A percentile compares a stretch with the other conserved stretches of the same genome.
phyloP scores from a whole-genome alignment of 2,888 invertebrate species.

The Clusia tigrina region DNA sequence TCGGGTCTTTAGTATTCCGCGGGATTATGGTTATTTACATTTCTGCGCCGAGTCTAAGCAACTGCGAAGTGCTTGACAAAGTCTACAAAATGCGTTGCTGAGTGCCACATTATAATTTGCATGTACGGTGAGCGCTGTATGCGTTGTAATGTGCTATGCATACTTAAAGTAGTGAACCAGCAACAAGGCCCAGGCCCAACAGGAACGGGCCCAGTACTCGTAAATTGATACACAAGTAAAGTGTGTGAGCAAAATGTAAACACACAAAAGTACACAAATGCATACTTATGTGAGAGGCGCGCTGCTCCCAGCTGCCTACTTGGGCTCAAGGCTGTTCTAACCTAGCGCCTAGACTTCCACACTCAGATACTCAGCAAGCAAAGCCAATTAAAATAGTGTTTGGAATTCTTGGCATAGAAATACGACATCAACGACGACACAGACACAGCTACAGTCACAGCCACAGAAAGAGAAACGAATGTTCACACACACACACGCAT shows the following conservation, averaged over 20 bases:
- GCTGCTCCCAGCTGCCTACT: not conserved
- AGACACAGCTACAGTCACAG: not conserved
- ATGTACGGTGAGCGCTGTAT: not conserved
- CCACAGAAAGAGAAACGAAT: not conserved
- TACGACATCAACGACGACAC: slow-evolving; percentile 4
- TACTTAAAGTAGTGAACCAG: not conserved
- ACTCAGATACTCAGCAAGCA: not conserved
- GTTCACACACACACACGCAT: not conserved
- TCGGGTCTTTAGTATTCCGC: not conserved
- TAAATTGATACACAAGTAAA: too few relatives aligned
- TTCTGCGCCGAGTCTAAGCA: not conserved
- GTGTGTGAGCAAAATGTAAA: not conserved
- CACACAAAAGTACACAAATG: not conserved
- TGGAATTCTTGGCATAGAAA: slow-evolving; percentile 26
- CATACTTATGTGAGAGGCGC: too few relatives aligned
- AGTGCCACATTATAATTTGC: not conserved
- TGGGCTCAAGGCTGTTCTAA: not conserved
- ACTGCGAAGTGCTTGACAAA: not conserved
- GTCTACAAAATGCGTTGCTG: not conserved
- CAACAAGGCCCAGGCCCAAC: not conserved
- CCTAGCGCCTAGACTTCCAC: not conserved
- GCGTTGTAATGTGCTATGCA: not conserved
- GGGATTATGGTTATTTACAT: not conserved
- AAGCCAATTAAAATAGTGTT: slow-evolving; percentile 27
- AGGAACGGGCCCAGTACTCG: too few relatives aligned